Conservation (phyloP, 2,113 vertebrate species). For the Jacana jacana region DNA sequence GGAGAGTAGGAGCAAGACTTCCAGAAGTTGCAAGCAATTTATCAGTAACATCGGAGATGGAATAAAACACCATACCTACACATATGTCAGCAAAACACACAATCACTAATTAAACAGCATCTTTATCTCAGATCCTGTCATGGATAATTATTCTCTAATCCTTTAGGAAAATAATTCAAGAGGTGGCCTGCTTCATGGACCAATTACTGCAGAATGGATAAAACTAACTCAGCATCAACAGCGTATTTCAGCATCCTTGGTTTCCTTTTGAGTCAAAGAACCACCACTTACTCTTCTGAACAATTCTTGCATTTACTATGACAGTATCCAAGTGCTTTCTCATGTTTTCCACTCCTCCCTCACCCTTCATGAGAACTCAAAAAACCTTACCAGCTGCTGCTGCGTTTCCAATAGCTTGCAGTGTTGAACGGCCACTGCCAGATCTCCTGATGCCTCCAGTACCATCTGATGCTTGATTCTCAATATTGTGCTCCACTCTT, state of each 20-base stretch:
- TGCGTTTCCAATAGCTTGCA: constrained; percentile 93
- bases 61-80: constrained; percentile 95
- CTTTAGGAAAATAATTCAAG: background rate
- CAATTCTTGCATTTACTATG: background rate
- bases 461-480: constrained; percentile 80
- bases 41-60: constrained; percentile 94
- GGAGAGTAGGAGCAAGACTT: constrained; percentile 80
- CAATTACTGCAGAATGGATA: background rate
- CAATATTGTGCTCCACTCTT: constrained; percentile 91
- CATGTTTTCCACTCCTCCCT: background rate
- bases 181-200: background rate
- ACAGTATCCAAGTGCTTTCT: background rate
- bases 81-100: background rate
- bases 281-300: background rate
- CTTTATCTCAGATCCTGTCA: background rate
- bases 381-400: constrained; percentile 88
- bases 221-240: background rate
- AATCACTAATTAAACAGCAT: background rate
- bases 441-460: constrained; percentile 70
- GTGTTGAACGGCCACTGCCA: constrained; percentile 85
- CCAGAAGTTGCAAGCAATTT: constrained; percentile 85
- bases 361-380: background rate
- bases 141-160: background rate
- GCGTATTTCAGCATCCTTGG: background rate
- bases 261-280: background rate